Percentiles rank a stretch among this genome's conserved stretches.
Evolutionary conservation across 2,888 invertebrate species (phyloP).

Genomic region (Andrena flavipes): DNA sequence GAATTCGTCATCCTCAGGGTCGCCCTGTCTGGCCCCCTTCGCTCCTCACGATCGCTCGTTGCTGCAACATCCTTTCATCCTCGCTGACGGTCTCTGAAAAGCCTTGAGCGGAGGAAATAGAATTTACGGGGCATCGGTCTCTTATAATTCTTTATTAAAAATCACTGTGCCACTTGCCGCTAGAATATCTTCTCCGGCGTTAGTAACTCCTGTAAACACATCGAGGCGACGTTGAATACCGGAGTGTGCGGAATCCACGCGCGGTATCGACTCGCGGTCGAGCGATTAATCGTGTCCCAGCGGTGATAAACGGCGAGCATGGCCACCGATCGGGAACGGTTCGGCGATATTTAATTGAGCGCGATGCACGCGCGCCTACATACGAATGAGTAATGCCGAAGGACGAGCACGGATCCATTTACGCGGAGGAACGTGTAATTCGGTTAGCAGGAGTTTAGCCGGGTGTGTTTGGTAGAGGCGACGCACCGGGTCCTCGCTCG

Average conservation of each 20-base stretch:
- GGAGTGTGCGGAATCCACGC: not conserved
- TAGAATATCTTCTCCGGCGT: too few relatives aligned
- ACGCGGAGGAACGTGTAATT: slow-evolving; percentile 3
- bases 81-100: not conserved
- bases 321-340: slow-evolving; percentile 15
- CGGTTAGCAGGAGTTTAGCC: slow-evolving; percentile 2
- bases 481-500: not conserved
- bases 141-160: too few relatives aligned
- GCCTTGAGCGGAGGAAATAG: not conserved
- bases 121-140: not conserved
- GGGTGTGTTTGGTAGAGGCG: not conserved
- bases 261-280: slow-evolving; percentile 1
- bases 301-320: not conserved
- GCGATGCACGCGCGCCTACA: not conserved
- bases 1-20: slow-evolving; percentile 59
- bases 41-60: slow-evolving; percentile 31
- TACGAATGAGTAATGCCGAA: slow-evolving; percentile 6
- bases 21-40: slow-evolving; percentile 44
- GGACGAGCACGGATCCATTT: slow-evolving; percentile 27
- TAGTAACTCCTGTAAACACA: not conserved
- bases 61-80: not conserved
- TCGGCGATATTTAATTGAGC: slow-evolving; percentile 20
- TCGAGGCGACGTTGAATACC: not conserved
- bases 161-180: too few relatives aligned
- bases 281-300: not conserved